Base-by-base conservation (phyloP, 2,888 invertebrate species). In the Rhyacophila evoluta region DNA sequence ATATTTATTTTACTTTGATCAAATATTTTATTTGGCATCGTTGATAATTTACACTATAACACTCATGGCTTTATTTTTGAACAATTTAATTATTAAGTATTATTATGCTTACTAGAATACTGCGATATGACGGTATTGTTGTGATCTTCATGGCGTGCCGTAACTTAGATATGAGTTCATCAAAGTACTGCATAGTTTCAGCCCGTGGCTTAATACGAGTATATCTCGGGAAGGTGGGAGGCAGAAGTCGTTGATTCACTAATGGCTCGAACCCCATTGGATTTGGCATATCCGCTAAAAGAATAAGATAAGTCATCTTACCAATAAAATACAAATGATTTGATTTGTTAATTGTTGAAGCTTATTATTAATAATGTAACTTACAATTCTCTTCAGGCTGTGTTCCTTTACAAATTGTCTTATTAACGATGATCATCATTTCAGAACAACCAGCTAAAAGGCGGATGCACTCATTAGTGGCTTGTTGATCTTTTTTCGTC, bases 181-280 rank as follows among this genome's bases (percentile, higher is more conserved):
- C 94, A 85, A 96, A 92, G 86, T 96, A 96, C 82, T 91, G 91
- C 81, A 97, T 86, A 37, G 98, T 96, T 85, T 96, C 96, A 33
- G 86, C 84, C 10, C 92, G 88, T 69, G 94, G 93, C 83, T 95
- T 95, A 84, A 98, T 97, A 87, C 96, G 95, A 0, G 98, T 97
- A 87, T 97, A 98, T 19, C 99, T 93, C 0, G 99, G 99, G 90
- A 99, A 99, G 15, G 99, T 98, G 0, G 99, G 98, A n/a, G 99
- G 99, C 76, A 99, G 90, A 72, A 98, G 90, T 67, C 98, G 92
- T 87, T 98, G 98, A 89, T 99, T 99, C 68, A 98, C 95, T 87
- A 97, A 93, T 1, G 98, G 97, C 85, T 98, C 98, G 88, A 99
- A 99, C 0, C 98, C 98, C 91, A 96, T 93, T n/a, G 94, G 92